Evolutionary conservation across 2,113 vertebrate species (phyloP).

Genomic region (Zeus faber): DNA sequence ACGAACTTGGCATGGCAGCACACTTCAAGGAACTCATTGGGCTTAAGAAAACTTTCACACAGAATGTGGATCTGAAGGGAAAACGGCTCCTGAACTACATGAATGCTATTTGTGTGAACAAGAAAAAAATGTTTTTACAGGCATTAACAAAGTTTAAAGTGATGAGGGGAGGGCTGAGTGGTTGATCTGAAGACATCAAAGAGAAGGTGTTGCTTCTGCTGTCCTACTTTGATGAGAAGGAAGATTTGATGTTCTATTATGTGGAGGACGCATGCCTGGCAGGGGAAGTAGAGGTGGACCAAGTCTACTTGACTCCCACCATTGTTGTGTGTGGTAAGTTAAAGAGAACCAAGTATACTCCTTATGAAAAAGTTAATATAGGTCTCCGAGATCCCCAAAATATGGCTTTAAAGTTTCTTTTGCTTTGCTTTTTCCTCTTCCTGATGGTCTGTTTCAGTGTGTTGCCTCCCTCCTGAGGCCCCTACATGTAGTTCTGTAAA

Average conservation of each 20-base stretch:
- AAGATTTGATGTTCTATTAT: slow-evolving; percentile 23
- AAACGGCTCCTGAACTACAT: slow-evolving; percentile 32
- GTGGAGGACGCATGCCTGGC: slow-evolving; percentile 28
- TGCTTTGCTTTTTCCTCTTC: too few relatives aligned
- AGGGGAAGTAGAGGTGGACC: slow-evolving; percentile 22
- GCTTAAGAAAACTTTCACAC: slow-evolving; percentile 23
- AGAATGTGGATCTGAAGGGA: slow-evolving; percentile 24
- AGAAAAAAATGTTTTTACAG: slow-evolving; percentile 22
- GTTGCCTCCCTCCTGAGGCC: too few relatives aligned
- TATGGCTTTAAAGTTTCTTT: too few relatives aligned
- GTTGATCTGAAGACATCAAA: slow-evolving; percentile 20
- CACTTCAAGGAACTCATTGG: slow-evolving; percentile 35
- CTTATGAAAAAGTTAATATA: too few relatives aligned
- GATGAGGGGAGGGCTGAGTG: slow-evolving; percentile 20
- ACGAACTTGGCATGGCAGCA: slow-evolving; percentile 31
- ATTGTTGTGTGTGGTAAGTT: slow-evolving; percentile 24
- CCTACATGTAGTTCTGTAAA: too few relatives aligned
- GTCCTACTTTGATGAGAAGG: slow-evolving; percentile 26
- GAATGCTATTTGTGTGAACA: slow-evolving; percentile 4
- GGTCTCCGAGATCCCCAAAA: too few relatives aligned
- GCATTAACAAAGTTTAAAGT: slow-evolving; percentile 8
- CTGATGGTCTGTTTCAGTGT: too few relatives aligned
- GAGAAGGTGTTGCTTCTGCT: slow-evolving; percentile 34
- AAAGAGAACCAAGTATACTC: too few relatives aligned
- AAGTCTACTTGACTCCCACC: slow-evolving; percentile 22